Evolutionary conservation across 2,113 vertebrate species (phyloP), one percentile per base, ranked within the genome.

Genomic region (Hippolais icterina): DNA sequence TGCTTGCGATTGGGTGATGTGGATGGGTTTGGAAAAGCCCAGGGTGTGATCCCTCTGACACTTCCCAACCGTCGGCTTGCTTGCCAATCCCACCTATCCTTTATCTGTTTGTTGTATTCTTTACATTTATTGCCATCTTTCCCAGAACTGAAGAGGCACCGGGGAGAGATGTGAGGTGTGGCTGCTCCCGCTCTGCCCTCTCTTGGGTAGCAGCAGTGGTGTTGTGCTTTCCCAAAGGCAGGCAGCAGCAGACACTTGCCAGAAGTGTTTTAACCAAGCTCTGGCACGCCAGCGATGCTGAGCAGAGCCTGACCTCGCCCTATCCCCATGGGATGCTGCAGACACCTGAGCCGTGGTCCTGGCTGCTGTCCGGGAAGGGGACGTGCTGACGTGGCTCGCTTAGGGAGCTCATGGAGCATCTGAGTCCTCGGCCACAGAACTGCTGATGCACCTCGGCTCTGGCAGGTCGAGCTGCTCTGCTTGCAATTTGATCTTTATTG

Each of bases 381-480:
- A 12, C 3, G 12, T 2, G 6, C 28, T 57, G 74, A 15, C 15
- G 37, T 20, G 60, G 25, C 60, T 41, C 1, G 0, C 19, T 74
- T 2, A 4, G 17, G 68, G 52, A 85, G 22, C 20, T 1, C 28
- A 2, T 0, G 83, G 77, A 83, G 49, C 25, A 15, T 29, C 49
- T 3, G 21, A 57, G 27, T 3, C 14, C 6, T 15, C 14, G 19
- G 56, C 5, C 31, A 2, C 11, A 4, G 37, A 10, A 2, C 28
- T 17, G 46, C 29, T 35, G n/a, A 5, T 53, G 15, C 41, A 12
- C 17, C 27, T 11, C 4, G 18, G 50, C 72, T 86, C 50, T 5
- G 41, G n/a, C 0, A 0, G 6, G 2, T 10, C 5, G 0, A 2
- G 11, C 49, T 22, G 24, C 53, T 25, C 18, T 4, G 5, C 37